These are phyloP conservation scores for Ammodytes marinus DNA, from an alignment of 2,113 vertebrate species.

Conservation along the genomic window DNA sequence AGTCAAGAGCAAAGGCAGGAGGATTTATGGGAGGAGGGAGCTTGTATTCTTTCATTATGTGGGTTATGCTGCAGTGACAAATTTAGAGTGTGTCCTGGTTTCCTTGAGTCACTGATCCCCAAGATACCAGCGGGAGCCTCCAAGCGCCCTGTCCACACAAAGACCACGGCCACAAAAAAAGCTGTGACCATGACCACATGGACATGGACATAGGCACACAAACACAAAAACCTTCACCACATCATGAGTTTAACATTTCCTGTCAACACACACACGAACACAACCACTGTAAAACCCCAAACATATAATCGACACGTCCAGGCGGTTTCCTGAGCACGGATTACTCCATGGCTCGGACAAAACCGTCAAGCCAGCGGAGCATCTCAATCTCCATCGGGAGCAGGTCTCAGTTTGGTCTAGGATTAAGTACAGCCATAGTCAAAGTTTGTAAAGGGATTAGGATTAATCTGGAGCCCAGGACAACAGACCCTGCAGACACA, in stretches of 20 bases:
- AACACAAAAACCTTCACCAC: conserved; percentile 60
- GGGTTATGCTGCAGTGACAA: conserved; percentile 88
- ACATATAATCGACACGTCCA: conserved; percentile 76
- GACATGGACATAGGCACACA: conserved; percentile 17
- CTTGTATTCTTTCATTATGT: conserved; percentile 83
- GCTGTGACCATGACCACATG: conserved; percentile 54
- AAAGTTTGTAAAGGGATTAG: conserved; percentile 73
- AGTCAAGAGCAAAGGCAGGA: conserved; percentile 30
- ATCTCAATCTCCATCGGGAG: conserved; percentile 38
- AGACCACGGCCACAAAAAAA: conserved; percentile 54
- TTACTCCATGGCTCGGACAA: conserved; percentile 21
- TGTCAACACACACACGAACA: conserved; percentile 71
- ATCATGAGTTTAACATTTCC: conserved; percentile 74
- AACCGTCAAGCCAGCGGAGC: conserved; percentile 35
- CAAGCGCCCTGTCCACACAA: conserved; percentile 65
- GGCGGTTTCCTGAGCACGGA: conserved; percentile 69
- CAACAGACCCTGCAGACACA: conserved; percentile 60
- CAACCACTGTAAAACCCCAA: conserved; percentile 65
- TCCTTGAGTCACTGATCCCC: conserved; percentile 84
- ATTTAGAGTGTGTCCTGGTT: conserved; percentile 89
- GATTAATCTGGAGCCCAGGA: conserved; percentile 63
- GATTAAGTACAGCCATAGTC: conserved; percentile 52
- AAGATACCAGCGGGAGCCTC: conserved; percentile 80
- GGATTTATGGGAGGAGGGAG: conserved; percentile 45
- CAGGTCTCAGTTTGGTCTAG: conserved; percentile 54